Evolutionary conservation across 2,797 vertebrate species (phyloP).

Genomic region (Typhlichthys eigenmanni): DNA sequence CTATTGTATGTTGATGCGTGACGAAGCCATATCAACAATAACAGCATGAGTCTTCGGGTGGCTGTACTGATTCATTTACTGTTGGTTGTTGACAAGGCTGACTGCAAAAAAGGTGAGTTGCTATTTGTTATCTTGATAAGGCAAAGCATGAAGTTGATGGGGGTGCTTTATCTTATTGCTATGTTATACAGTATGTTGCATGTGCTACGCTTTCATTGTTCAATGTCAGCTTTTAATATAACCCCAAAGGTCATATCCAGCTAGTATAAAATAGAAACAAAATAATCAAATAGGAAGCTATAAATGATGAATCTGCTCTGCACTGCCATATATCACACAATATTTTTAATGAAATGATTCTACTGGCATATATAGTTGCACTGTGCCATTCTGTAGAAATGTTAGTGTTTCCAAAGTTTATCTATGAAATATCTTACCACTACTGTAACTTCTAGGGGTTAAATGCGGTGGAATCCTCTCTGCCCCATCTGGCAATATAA

Average conservation of each 20-base stretch:
- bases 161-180: constrained; percentile 41
- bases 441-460: constrained; percentile 78
- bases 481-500: constrained; percentile 87
- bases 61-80: constrained; percentile 75
- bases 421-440: neutral
- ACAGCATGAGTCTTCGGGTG: constrained; percentile 63
- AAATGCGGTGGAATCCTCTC: constrained; percentile 98
- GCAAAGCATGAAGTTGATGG: constrained; percentile 39
- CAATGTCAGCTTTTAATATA: constrained; percentile 45
- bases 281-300: constrained; percentile 7
- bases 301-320: neutral
- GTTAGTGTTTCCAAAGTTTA: constrained; percentile 19
- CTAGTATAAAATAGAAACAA: constrained; percentile 18
- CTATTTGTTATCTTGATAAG: constrained; percentile 56
- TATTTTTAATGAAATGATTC: neutral
- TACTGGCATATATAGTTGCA: neutral
- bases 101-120: constrained; percentile 86
- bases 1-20: constrained; percentile 49
- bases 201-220: constrained; percentile 33
- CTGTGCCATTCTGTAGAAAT: neutral
- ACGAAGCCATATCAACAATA: constrained; percentile 66
- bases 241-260: constrained; percentile 27
- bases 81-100: constrained; percentile 68
- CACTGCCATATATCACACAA: neutral
- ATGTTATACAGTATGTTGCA: constrained; percentile 17